These are phyloP conservation scores for Hirudo medicinalis DNA, from an alignment of 1,140 invertebrate genomes.

Conservation along the genomic window DNA sequence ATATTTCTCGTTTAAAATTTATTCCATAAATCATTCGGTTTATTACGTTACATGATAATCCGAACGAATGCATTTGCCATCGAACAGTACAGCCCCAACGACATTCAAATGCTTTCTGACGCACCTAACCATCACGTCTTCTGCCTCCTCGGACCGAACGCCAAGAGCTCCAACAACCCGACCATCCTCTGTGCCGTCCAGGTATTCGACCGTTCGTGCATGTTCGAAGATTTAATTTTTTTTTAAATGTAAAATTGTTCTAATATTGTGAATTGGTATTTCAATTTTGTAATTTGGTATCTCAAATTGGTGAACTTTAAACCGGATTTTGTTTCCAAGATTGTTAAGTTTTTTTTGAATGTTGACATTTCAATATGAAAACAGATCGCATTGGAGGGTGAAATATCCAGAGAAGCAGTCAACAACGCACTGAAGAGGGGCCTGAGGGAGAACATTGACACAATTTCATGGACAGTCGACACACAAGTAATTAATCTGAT, in stretches of 20 bases:
- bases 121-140: slow-evolving; percentile 91
- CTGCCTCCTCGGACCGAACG: slow-evolving; percentile 34
- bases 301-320: no score
- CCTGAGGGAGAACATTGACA: slow-evolving; percentile 77
- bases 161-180: slow-evolving; percentile 48
- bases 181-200: slow-evolving; percentile 79
- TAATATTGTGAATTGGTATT: no score
- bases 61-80: neutral
- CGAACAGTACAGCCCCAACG: slow-evolving; percentile 82
- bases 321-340: no score
- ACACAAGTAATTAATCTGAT: slow-evolving; percentile 56
- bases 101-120: slow-evolving; percentile 95
- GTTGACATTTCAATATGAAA: no score
- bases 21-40: no score
- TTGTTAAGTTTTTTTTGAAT: no score
- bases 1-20: no score
- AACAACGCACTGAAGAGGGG: slow-evolving; percentile 65
- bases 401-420: slow-evolving; percentile 70
- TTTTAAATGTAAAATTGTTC: no score
- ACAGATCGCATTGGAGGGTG: slow-evolving; percentile 87
- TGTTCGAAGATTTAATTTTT: no score
- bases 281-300: no score
- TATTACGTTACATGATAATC: neutral
- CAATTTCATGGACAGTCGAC: slow-evolving; percentile 94
- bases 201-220: slow-evolving; percentile 36